Evolutionary conservation across 1,140 invertebrate species (phyloP).

Genomic region (Phymorhynchus buccinoides): DNA sequence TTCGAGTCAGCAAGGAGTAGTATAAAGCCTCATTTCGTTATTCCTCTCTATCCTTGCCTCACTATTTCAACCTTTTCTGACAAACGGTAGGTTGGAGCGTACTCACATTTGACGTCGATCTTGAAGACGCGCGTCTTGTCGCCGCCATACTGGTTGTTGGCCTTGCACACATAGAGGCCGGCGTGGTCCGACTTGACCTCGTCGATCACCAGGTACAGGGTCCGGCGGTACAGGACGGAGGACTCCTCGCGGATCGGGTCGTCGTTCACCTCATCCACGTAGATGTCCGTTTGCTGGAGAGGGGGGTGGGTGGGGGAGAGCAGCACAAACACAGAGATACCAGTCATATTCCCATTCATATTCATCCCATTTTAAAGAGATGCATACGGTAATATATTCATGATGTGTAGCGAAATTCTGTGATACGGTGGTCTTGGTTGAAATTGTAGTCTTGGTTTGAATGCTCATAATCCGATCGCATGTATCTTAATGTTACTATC

Average conservation of each 20-base stretch:
- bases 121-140: not conserved
- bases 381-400: too few species aligned
- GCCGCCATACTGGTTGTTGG: not conserved
- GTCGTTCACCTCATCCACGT: not conserved
- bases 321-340: not conserved
- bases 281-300: not conserved
- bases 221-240: not conserved
- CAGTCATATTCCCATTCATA: not conserved
- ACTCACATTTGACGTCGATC: conserved; percentile 19
- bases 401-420: too few species aligned
- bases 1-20: too few species aligned
- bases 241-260: not conserved
- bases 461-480: too few species aligned
- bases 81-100: too few species aligned
- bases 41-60: too few species aligned
- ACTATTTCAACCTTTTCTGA: too few species aligned
- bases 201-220: not conserved
- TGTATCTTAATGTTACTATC: too few species aligned
- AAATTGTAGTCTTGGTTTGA: too few species aligned
- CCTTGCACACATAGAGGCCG: conserved; percentile 7
- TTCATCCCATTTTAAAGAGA: not conserved
- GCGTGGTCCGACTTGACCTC: not conserved
- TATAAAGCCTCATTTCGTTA: too few species aligned
- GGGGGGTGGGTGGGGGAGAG: not conserved
- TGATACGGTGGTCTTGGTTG: too few species aligned